A percentile compares a stretch with the other conserved stretches of the same genome.
phyloP scores from a whole-genome alignment of 2,113 vertebrate species.

The Pseudorasbora parva region DNA sequence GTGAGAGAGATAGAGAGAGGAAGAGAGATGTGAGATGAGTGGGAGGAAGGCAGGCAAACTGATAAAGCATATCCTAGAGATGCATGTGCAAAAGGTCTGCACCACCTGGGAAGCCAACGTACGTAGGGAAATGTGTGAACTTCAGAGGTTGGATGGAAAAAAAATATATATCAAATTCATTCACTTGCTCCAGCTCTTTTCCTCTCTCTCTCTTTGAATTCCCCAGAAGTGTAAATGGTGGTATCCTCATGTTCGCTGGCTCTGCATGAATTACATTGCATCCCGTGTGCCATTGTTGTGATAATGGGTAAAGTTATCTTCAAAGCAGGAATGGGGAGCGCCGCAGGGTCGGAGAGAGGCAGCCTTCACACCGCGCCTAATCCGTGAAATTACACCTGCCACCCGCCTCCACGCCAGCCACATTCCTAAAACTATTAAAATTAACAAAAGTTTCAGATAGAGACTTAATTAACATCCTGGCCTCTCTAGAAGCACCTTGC shows the following conservation, averaged over 20 bases:
- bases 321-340: constrained; percentile 73
- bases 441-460: constrained; percentile 79
- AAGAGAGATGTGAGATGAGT: constrained; percentile 50
- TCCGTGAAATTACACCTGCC: constrained; percentile 86
- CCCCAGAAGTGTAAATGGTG: constrained; percentile 63
- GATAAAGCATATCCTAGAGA: constrained; percentile 60
- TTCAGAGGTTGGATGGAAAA: constrained; percentile 36
- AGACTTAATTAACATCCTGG: constrained; percentile 80
- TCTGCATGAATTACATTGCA: constrained; percentile 76
- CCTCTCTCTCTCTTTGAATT: constrained; percentile 62
- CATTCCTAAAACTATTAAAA: constrained; percentile 73
- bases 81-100: constrained; percentile 58
- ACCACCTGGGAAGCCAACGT: constrained; percentile 28
- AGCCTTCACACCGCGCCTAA: constrained; percentile 62
- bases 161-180: constrained; percentile 55
- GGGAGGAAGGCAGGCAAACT: constrained; percentile 64
- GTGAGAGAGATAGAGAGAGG: constrained; percentile 54
- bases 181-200: constrained; percentile 12
- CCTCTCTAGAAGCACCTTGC: constrained; percentile 71
- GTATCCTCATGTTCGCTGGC: constrained; percentile 41
- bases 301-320: constrained; percentile 84
- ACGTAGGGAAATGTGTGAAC: constrained; percentile 28
- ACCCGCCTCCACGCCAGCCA: constrained; percentile 57
- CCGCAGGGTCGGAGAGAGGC: constrained; percentile 64
- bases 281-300: constrained; percentile 76